Conservation (phyloP, 1,140 invertebrate species). For the Leptinotarsa lineolata region DNA sequence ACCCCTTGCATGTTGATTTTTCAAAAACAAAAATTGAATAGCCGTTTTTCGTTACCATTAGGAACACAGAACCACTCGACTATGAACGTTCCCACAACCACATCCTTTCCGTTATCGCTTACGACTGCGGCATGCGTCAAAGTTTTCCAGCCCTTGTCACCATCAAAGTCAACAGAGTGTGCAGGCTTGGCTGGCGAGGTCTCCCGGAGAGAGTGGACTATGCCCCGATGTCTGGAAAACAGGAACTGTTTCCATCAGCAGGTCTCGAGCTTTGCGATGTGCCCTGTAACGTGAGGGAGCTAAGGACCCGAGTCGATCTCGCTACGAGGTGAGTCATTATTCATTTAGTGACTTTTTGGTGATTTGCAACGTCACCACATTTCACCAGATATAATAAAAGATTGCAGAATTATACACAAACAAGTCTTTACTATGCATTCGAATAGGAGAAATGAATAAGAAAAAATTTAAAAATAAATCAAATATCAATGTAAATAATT, state of each 20-base stretch:
- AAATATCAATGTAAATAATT: no score
- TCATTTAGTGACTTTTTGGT: not conserved
- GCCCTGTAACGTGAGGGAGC: constrained; percentile 70
- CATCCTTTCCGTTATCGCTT: constrained; percentile 94
- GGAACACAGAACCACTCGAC: constrained; percentile 87
- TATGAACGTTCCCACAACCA: constrained; percentile 93
- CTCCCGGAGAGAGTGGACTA: constrained; percentile 91
- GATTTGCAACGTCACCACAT: not conserved
- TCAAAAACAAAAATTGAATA: no score
- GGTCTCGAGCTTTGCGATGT: constrained; percentile 87
- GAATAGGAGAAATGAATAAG: no score
- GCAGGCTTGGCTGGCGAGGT: constrained; percentile 66
- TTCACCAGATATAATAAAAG: not conserved
- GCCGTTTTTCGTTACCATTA: not conserved
- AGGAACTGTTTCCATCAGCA: constrained; percentile 81
- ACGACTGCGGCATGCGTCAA: constrained; percentile 92
- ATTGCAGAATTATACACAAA: no score
- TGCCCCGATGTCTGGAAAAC: constrained; percentile 78
- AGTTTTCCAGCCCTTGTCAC: constrained; percentile 91
- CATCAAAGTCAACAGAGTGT: constrained; percentile 78
- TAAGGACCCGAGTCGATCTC: constrained; percentile 69
- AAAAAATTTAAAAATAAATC: no score
- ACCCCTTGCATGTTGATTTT: no score
- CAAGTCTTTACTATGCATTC: not conserved
- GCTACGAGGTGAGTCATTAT: constrained; percentile 56